A percentile compares a stretch with the other conserved stretches of the same genome.
Evolutionary conservation across 2,888 invertebrate species (phyloP).

Genomic region (Frankliniella fusca): DNA sequence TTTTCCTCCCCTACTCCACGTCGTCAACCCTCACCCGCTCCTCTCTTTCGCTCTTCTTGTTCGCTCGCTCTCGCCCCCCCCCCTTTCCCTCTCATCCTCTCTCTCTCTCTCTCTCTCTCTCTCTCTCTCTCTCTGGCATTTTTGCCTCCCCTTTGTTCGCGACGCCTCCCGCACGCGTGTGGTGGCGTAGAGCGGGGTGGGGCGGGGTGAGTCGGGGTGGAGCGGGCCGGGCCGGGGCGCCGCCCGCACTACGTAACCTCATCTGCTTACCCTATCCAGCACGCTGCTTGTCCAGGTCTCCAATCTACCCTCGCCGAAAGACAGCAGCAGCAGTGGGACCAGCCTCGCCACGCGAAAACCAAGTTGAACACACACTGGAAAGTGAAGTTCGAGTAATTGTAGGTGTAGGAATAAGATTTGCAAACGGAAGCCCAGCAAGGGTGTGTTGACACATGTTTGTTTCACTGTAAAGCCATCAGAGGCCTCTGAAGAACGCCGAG

Average conservation of each 20-base stretch:
- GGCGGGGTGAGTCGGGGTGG: neutral
- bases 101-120: neutral
- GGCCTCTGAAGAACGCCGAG: too few species aligned
- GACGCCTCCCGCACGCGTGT: neutral
- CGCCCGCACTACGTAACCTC: neutral
- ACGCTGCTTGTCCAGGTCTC: too few species aligned
- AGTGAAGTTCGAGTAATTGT: too few species aligned
- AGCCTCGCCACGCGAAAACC: neutral
- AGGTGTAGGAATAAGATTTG: too few species aligned
- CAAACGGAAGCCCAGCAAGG: too few species aligned
- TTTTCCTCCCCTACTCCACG: neutral
- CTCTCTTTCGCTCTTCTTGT: neutral
- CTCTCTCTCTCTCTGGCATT: neutral
- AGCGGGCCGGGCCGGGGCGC: neutral
- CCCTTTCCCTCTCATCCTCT: neutral
- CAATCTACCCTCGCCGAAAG: neutral
- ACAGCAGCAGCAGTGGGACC: too few species aligned
- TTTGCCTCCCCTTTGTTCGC: neutral
- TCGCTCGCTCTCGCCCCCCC: neutral
- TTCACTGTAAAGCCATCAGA: too few species aligned
- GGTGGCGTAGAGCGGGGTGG: neutral
- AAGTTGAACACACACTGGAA: too few species aligned
- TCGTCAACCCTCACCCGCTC: neutral
- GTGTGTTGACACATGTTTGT: too few species aligned
- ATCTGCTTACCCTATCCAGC: conserved; percentile 19